Conservation (phyloP, 2,113 vertebrate species). For the Cercopithecus mona region DNA sequence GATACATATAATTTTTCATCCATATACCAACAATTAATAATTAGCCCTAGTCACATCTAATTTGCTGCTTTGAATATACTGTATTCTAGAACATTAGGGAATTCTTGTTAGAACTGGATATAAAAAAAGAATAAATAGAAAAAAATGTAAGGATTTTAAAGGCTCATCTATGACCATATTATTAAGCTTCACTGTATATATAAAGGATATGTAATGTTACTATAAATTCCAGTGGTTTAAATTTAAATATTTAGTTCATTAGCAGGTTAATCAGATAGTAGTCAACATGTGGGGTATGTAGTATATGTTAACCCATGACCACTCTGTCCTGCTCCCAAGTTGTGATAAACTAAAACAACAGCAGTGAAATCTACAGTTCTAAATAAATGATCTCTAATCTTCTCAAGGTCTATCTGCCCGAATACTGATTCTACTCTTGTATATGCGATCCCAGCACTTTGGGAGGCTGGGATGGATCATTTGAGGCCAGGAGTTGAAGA, state of each 20-base stretch:
- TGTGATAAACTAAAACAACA: not conserved
- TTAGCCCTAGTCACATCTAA: not conserved
- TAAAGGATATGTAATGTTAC: not conserved
- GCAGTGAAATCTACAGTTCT: not conserved
- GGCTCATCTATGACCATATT: not conserved
- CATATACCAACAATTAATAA: not conserved
- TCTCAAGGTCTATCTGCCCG: not conserved
- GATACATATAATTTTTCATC: slow-evolving; percentile 6
- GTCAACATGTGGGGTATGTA: not conserved
- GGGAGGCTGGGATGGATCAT: no score
- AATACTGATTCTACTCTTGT: not conserved
- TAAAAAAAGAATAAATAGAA: not conserved
- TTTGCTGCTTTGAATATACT: not conserved
- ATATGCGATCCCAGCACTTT: not conserved
- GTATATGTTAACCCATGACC: not conserved
- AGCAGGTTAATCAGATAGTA: not conserved
- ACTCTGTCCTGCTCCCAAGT: not conserved
- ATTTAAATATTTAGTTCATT: slow-evolving; percentile 37
- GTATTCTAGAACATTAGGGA: not conserved
- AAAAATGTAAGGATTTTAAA: not conserved
- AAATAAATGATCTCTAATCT: not conserved
- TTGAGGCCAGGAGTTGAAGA: no score
- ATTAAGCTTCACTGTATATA: not conserved
- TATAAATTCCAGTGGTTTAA: not conserved
- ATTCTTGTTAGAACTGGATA: not conserved